phyloP scores from a whole-genome alignment of 1,140 invertebrate genomes.

The Heterodera schachtii region DNA sequence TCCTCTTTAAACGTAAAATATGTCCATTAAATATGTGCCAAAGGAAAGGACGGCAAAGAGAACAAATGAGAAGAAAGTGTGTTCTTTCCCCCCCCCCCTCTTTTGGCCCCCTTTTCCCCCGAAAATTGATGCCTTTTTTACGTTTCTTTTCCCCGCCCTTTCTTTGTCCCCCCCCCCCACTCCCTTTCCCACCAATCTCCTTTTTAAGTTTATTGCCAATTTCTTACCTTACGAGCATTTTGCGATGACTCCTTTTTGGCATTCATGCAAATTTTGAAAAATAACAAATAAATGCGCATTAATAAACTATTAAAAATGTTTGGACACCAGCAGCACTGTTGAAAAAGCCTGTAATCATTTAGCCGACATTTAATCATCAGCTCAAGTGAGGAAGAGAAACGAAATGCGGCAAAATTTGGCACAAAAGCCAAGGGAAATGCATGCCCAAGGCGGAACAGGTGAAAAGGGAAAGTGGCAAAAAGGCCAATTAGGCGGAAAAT shows the following conservation, averaged over 20 bases:
- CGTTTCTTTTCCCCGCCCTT: neutral
- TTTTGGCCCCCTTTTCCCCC: neutral
- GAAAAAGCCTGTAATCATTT: neutral
- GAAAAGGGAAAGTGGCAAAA: neutral
- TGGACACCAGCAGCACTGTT: too few species aligned
- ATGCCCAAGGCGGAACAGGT: neutral
- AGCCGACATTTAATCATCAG: neutral
- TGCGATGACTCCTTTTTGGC: neutral
- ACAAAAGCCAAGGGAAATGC: slow-evolving; percentile 3
- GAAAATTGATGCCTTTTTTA: neutral
- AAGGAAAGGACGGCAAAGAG: too few species aligned
- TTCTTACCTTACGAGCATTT: neutral
- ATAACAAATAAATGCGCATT: too few species aligned
- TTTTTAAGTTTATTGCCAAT: slow-evolving; percentile 9
- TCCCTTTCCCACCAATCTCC: slow-evolving; percentile 5
- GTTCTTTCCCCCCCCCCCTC: neutral
- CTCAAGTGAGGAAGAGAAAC: neutral
- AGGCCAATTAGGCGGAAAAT: too few species aligned
- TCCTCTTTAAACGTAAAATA: neutral
- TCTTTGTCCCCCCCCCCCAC: neutral
- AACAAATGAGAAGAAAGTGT: neutral
- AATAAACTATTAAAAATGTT: too few species aligned
- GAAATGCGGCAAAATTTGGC: neutral
- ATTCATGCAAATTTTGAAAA: neutral
- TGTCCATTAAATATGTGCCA: neutral